A percentile compares a stretch with the other conserved stretches of the same genome.
Conservation (phyloP, 2,888 invertebrate genomes). For the Malthinus flaveolus region DNA sequence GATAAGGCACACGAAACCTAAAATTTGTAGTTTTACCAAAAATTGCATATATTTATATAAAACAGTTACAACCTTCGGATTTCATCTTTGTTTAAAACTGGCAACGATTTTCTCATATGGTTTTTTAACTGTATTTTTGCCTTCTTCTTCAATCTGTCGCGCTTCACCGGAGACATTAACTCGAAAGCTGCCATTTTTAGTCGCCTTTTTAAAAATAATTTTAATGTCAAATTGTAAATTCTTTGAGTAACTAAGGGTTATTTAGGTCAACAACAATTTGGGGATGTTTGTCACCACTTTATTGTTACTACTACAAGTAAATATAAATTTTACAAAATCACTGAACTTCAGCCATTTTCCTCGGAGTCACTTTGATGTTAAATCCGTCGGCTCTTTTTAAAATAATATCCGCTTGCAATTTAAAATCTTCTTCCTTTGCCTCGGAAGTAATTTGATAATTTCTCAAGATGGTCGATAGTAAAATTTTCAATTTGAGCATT, state of each 20-base stretch:
- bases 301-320: background rate
- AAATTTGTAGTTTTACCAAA: background rate
- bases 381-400: constrained; percentile 75
- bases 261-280: background rate
- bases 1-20: constrained; percentile 58
- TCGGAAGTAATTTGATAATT: constrained; percentile 70
- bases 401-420: constrained; percentile 73
- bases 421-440: constrained; percentile 68
- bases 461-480: constrained; percentile 71
- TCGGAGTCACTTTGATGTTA: constrained; percentile 69
- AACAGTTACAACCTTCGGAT: constrained; percentile 46
- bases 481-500: constrained; percentile 73
- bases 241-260: background rate
- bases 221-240: background rate
- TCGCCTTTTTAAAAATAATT: too few species aligned
- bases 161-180: constrained; percentile 28
- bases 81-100: constrained; percentile 45
- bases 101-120: constrained; percentile 47
- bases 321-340: constrained; percentile 12
- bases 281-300: background rate
- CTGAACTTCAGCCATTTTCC: constrained; percentile 43
- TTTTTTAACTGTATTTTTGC: constrained; percentile 40
- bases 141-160: constrained; percentile 31
- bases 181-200: too few species aligned
- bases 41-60: background rate